Percentiles rank a stretch among this genome's conserved stretches.
Conservation (phyloP, 2,888 invertebrate species). For the Dorcus parallelipipedus region DNA sequence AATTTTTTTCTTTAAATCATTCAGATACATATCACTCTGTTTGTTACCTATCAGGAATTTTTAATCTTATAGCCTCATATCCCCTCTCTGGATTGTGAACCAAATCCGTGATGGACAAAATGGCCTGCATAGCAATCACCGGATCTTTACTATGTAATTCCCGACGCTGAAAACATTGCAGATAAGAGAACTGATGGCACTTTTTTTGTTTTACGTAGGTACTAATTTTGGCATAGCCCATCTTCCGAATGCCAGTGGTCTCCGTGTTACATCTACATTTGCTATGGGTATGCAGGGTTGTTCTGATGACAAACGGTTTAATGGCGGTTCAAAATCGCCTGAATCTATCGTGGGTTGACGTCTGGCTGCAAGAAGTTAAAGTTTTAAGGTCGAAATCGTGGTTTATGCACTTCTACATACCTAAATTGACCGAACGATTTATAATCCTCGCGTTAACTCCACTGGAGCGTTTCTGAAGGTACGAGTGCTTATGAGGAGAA, state of each 20-base stretch:
- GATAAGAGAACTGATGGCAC: too few species aligned
- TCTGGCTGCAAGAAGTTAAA: constrained; percentile 7
- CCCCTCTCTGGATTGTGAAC: constrained; percentile 49
- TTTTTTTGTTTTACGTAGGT: not conserved
- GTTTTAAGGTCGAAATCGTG: not conserved
- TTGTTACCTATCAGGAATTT: constrained; percentile 44
- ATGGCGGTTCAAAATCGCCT: constrained; percentile 39
- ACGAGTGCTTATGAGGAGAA: constrained; percentile 43
- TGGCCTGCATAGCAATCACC: constrained; percentile 42
- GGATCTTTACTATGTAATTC: constrained; percentile 45
- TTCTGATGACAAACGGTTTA: constrained; percentile 41
- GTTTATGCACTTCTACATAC: constrained; percentile 22
- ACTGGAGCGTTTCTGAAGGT: constrained; percentile 37
- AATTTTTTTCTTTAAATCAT: not conserved
- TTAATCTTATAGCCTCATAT: constrained; percentile 45
- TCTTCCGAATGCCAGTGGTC: constrained; percentile 47
- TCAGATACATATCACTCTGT: not conserved
- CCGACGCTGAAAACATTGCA: constrained; percentile 35
- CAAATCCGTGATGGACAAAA: constrained; percentile 48
- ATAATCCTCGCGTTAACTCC: constrained; percentile 41
- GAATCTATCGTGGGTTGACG: constrained; percentile 27
- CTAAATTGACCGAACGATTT: constrained; percentile 41
- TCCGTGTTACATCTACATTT: constrained; percentile 46
- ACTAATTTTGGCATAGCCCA: constrained; percentile 49
- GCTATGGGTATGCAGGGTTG: constrained; percentile 47